These are phyloP conservation scores for Microtus montanus DNA, from an alignment of 2,113 vertebrate genomes.

Conservation along the genomic window DNA sequence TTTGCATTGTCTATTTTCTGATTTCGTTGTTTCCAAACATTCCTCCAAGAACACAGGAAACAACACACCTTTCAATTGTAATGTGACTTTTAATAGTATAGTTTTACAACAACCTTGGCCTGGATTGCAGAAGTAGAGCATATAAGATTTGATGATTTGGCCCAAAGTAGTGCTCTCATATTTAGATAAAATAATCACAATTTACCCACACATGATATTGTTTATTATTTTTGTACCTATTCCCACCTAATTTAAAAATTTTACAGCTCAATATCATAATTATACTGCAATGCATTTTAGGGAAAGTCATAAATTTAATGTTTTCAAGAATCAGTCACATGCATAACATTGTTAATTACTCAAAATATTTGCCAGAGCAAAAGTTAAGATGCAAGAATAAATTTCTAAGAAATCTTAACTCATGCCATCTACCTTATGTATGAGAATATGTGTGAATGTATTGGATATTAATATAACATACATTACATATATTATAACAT, in stretches of 20 bases:
- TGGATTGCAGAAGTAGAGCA: not conserved
- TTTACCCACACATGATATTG: not conserved
- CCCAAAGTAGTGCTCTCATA: not conserved
- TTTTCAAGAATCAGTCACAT: not conserved
- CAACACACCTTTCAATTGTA: not conserved
- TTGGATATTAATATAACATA: not conserved
- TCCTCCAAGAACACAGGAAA: not conserved
- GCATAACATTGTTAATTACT: not conserved
- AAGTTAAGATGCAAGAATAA: not conserved
- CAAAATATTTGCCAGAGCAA: not conserved
- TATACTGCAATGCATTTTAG: not conserved
- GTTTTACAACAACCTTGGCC: not conserved
- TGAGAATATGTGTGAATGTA: not conserved
- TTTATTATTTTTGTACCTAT: not conserved
- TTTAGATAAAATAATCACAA: not conserved
- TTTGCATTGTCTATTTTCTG: not conserved
- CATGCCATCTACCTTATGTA: not conserved
- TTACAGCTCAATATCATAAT: not conserved
- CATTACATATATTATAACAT: not conserved
- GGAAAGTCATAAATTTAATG: not conserved
- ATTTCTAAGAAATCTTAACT: not conserved
- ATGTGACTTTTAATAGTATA: not conserved
- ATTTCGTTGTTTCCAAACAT: not conserved
- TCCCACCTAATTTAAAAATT: not conserved
- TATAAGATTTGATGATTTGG: not conserved